Conservation (phyloP, 2,113 vertebrate species). For the Syngnathus scovelli region DNA sequence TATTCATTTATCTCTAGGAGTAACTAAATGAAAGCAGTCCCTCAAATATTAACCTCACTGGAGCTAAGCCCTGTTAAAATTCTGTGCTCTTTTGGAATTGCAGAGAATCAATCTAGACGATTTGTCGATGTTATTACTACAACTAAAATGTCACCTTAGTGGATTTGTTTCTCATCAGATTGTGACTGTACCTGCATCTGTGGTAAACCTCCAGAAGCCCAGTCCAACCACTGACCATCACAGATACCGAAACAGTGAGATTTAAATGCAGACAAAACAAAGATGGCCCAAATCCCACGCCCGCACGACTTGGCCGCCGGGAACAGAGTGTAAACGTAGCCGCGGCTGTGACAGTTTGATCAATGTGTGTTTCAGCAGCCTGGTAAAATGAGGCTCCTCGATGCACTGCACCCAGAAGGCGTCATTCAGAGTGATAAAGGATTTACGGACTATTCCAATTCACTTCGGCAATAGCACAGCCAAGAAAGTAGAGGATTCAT, state of each 20-base stretch:
- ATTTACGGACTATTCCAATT: constrained; percentile 52
- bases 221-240: background rate
- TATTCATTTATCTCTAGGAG: constrained; percentile 36
- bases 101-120: background rate
- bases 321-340: background rate
- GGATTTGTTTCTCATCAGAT: constrained; percentile 1
- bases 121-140: background rate
- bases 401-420: constrained; percentile 29
- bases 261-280: background rate
- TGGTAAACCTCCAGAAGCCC: background rate
- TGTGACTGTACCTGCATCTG: background rate
- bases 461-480: constrained; percentile 39
- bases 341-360: constrained; percentile 3
- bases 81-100: background rate
- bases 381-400: constrained; percentile 26
- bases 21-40: constrained; percentile 22
- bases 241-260: background rate
- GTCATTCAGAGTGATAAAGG: constrained; percentile 41
- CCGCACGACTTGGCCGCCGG: background rate
- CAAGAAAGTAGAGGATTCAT: constrained; percentile 31
- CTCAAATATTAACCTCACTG: background rate
- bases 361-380: constrained; percentile 1
- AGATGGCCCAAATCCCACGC: background rate
- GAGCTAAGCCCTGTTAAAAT: background rate
- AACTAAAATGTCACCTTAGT: background rate